Percentiles rank a stretch among this genome's conserved stretches.
Conservation (phyloP, 2,113 vertebrate genomes). For the Lontra canadensis region DNA sequence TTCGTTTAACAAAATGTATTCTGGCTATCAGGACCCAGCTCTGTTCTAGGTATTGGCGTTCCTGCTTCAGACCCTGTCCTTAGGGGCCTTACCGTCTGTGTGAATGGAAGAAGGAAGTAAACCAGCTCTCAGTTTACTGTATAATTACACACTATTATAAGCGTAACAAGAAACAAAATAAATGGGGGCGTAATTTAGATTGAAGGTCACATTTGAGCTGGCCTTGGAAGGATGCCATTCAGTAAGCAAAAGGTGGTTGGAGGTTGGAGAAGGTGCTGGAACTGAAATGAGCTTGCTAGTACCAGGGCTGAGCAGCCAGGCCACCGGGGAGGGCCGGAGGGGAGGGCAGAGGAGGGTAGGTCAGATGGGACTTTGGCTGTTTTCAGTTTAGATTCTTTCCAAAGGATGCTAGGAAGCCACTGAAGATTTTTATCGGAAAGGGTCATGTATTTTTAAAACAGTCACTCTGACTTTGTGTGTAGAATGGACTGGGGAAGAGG, state of each 20-base stretch:
- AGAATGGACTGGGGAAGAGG: background rate
- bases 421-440: constrained; percentile 29
- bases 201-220: background rate
- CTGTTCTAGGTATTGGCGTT: background rate
- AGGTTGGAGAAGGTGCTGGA: background rate
- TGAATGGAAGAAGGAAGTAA: background rate
- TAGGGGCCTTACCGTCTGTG: background rate
- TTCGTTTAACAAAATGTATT: background rate
- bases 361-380: background rate
- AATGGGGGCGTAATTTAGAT: background rate
- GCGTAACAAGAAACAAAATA: background rate
- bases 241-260: background rate
- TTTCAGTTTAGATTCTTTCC: background rate
- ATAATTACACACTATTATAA: background rate
- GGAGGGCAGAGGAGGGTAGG: background rate
- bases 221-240: background rate
- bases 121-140: background rate
- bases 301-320: background rate
- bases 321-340: background rate
- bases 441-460: background rate
- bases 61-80: background rate
- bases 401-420: background rate
- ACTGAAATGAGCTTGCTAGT: background rate
- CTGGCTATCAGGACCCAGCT: background rate
- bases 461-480: background rate